Base-by-base conservation (phyloP, 2,113 vertebrate genomes). In the Phocoena phocoena region DNA sequence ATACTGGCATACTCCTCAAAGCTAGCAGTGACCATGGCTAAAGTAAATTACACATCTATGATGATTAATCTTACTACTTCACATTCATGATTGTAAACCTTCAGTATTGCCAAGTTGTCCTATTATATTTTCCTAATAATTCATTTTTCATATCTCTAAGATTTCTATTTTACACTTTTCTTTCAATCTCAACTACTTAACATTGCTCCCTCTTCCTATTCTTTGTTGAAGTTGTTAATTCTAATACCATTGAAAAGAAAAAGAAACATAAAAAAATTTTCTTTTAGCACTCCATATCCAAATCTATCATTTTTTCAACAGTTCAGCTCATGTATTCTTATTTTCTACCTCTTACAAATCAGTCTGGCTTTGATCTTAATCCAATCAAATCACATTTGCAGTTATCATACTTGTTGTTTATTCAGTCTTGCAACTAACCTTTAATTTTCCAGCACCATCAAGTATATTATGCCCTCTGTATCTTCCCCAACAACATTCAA, bases 371-470 rank as follows among this genome's bases (percentile, higher is more conserved):
- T 96, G 63, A 58, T 25, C 58, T 60, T 70, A 33, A 7, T 41
- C 10, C 31, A 8, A 33, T 41, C 58, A 53, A 15, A 81, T 73
- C 18, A 55, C 8, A 47, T 26, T 4, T 47, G 6, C 31, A 47
- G 15, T 60, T 62, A 23, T n/a, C 9, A 21, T 33, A 8, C 3
- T 28, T 47, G 26, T 36, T 74, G 18, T 67, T 7, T 36, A 50
- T 2, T 74, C 1, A 47, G 3, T 41, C 3, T 23, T 70, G 6
- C 1, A 67, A 74, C 1, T 12, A 28, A 5, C 3, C 0, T 23
- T 4, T 81, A 65, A 47, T 38, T 90, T 63, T 47, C 11, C 7
- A 58, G 20, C 3, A 81, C 33, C 65, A 73, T 53, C 2, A 33
- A 38, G 5, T 28, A 71, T 12, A 23, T 38, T 31, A 31, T 88